These are phyloP conservation scores for Laodelphax striatellus DNA, from an alignment of 1,140 invertebrate species.

Conservation along the genomic window DNA sequence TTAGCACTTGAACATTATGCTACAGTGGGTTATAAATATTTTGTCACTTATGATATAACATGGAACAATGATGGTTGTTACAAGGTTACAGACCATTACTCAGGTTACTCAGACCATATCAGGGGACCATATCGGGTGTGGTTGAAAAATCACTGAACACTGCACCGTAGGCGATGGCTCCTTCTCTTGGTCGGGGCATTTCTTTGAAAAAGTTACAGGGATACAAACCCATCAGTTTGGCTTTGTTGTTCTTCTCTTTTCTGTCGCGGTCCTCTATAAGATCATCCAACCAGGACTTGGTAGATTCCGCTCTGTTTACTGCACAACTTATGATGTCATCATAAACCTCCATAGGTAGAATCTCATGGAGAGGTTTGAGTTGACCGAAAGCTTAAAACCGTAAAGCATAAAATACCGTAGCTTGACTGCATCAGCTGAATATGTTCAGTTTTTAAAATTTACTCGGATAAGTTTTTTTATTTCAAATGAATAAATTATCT, in stretches of 20 bases:
- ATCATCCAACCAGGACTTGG: neutral
- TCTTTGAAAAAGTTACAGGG: neutral
- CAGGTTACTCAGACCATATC: too few relatives aligned
- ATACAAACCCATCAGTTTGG: neutral
- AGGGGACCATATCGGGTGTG: neutral
- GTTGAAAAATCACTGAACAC: neutral
- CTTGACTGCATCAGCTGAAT: too few relatives aligned
- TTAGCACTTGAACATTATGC: too few relatives aligned
- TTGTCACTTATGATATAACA: too few relatives aligned
- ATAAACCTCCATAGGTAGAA: neutral
- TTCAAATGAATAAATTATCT: too few relatives aligned
- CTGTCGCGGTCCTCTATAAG: neutral
- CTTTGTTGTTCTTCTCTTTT: neutral
- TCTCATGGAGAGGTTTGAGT: neutral
- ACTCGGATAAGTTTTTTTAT: too few relatives aligned
- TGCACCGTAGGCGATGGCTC: neutral
- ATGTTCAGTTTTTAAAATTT: too few relatives aligned
- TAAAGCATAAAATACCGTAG: too few relatives aligned
- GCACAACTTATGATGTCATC: neutral
- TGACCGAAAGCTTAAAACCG: neutral
- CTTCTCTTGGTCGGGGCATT: neutral
- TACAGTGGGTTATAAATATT: too few relatives aligned
- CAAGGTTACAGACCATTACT: too few relatives aligned
- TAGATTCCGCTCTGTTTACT: neutral
- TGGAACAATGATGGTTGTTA: too few relatives aligned